phyloP scores from a whole-genome alignment of 2,797 vertebrate species.

The Megaceryle alcyon region DNA sequence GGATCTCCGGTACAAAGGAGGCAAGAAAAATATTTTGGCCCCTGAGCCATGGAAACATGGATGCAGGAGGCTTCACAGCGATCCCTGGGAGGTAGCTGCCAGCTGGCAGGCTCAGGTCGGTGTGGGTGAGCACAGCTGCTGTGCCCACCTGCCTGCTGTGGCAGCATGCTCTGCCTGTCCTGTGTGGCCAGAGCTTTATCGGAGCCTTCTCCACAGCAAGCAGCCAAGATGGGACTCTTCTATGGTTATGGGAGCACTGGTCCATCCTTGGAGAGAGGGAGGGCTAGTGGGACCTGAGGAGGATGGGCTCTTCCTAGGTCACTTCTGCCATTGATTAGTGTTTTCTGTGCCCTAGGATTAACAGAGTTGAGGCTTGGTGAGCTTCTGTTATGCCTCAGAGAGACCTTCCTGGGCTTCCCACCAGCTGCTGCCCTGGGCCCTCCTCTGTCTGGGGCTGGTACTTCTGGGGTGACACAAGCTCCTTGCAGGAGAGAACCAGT shows the following conservation, averaged over 20 bases:
- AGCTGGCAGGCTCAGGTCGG: background rate
- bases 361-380: background rate
- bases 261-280: background rate
- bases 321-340: background rate
- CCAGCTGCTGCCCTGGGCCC: background rate
- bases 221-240: background rate
- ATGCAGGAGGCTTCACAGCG: background rate
- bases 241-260: background rate
- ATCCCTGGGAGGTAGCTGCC: background rate
- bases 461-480: background rate
- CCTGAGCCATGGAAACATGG: background rate
- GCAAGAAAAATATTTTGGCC: background rate
- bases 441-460: background rate
- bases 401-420: background rate
- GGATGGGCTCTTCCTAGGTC: background rate
- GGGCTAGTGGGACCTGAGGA: background rate
- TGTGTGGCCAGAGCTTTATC: rapidly evolving
- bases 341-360: background rate
- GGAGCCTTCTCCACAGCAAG: background rate
- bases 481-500: background rate
- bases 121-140: background rate
- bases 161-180: background rate
- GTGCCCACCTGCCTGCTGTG: background rate
- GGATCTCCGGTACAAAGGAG: background rate
- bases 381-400: background rate